phyloP scores from a whole-genome alignment of 2,888 invertebrate genomes.

The Noctua janthina region DNA sequence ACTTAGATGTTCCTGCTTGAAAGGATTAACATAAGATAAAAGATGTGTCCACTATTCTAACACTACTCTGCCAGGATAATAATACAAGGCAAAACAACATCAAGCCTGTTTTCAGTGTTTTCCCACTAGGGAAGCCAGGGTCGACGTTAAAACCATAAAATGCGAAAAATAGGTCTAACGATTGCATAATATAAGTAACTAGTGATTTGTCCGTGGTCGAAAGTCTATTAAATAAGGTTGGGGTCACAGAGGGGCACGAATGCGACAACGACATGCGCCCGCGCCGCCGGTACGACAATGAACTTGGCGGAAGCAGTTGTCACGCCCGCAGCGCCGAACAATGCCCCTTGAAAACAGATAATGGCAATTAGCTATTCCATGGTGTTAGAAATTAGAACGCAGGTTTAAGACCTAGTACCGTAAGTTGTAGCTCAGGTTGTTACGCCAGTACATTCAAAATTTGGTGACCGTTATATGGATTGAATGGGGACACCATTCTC shows the following conservation, averaged over 20 bases:
- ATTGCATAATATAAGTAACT: conserved; percentile 4
- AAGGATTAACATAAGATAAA: conserved; percentile 42
- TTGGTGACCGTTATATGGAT: neutral
- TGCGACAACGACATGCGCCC: conserved; percentile 63
- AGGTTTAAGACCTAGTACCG: conserved; percentile 40
- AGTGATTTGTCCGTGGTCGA: conserved; percentile 19
- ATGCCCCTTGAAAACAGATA: conserved; percentile 82
- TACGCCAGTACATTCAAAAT: conserved; percentile 5
- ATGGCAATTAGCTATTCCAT: conserved; percentile 76
- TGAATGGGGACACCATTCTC: too few species aligned
- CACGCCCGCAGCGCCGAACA: conserved; percentile 87
- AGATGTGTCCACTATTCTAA: conserved; percentile 16
- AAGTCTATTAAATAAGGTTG: conserved; percentile 70
- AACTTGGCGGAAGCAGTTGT: conserved; percentile 89
- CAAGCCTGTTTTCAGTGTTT: neutral
- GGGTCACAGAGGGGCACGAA: conserved; percentile 72
- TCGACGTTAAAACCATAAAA: neutral
- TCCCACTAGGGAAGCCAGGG: neutral
- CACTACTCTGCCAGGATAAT: neutral
- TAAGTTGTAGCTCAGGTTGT: conserved; percentile 8
- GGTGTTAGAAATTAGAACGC: conserved; percentile 61
- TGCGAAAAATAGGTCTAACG: neutral
- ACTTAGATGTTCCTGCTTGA: conserved; percentile 17
- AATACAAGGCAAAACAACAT: neutral
- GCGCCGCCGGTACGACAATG: conserved; percentile 84